A percentile compares a stretch with the other conserved stretches of the same genome.
phyloP scores from a whole-genome alignment of 2,888 invertebrate species.

The Dynastes grantii region DNA sequence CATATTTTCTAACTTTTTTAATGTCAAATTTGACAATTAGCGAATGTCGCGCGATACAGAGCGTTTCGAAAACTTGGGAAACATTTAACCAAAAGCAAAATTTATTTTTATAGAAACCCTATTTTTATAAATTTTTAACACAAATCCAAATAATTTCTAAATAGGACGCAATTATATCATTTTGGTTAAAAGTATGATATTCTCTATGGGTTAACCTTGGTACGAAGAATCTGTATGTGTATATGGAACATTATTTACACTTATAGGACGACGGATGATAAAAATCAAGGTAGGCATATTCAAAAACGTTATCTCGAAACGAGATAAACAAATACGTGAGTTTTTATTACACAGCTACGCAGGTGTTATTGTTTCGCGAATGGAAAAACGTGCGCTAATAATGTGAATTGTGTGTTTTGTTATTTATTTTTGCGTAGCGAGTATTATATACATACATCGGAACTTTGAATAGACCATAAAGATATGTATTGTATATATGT shows the following conservation, averaged over 20 bases:
- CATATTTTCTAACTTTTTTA: too few species aligned
- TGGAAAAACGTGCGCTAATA: constrained; percentile 14
- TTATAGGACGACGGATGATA: constrained; percentile 6
- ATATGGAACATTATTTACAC: constrained; percentile 11
- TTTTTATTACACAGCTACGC: constrained; percentile 23
- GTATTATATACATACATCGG: neutral
- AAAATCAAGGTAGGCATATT: constrained; percentile 34
- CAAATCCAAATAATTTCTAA: too few species aligned
- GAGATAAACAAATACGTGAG: constrained; percentile 34
- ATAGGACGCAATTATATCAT: too few species aligned
- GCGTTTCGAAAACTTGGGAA: too few species aligned
- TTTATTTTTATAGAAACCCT: too few species aligned
- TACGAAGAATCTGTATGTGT: too few species aligned
- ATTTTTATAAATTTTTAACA: too few species aligned
- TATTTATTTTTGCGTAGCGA: neutral
- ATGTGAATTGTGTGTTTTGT: constrained; percentile 7
- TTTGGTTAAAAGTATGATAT: too few species aligned
- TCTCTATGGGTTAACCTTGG: too few species aligned
- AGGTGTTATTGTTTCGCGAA: constrained; percentile 31
- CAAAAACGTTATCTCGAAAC: constrained; percentile 19
- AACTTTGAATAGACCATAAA: constrained; percentile 5
- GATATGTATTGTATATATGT: neutral
- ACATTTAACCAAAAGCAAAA: too few species aligned
- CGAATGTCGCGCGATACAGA: too few species aligned
- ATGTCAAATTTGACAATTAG: too few species aligned